Base-by-base conservation (phyloP, 1,140 invertebrate genomes). In the Pristionchus pacificus region DNA sequence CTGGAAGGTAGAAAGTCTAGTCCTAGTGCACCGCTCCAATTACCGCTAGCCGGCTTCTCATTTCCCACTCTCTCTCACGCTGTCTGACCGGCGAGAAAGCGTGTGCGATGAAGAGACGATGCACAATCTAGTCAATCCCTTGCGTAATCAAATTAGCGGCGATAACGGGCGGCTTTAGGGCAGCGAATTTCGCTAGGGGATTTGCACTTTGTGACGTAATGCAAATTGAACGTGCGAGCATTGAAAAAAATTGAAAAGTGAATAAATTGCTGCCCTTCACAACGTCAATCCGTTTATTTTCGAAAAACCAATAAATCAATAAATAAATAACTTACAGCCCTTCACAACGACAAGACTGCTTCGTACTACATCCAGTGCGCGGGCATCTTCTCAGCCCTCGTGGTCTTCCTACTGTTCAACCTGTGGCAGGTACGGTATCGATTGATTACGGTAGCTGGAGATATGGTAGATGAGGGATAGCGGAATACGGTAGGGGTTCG, bases 331-430 rank as follows among this genome's bases (percentile, higher is more conserved):
- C 25, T 71, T 72, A 19, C 67, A 73, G 71, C 74, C 15, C 75
- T 73, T 28, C 74, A 75, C 61, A 65, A 57, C 14, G 71, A 72
- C 55, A 75, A 75, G 24, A 75, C 75, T 28, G 25, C 71, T 0
- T 77, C 74, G 6, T 75, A 69, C 59, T 75, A 75, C 27, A 31
- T 69, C n/a, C 71, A 75, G 58, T 75, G 74, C 15, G 62, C 33
- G 6, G 31, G 24, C 1, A 73, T 75, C 57, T 68, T 61, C 49
- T 27, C 61, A 10, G 32, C 60, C 14, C 57, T 75, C 55, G 55
- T 38, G 2, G 31, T 74, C 1, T 75, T 75, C 66, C 31, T 68
- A 28, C 1, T 66, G n/a, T 75, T 73, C 71, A 75, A 71, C 66
- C 38, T 30, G 2, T 75, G 74, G 74, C 74, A 75, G 49, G 74